phyloP scores from a whole-genome alignment of 1,140 invertebrate genomes.

The Trichogramma pretiosum region DNA sequence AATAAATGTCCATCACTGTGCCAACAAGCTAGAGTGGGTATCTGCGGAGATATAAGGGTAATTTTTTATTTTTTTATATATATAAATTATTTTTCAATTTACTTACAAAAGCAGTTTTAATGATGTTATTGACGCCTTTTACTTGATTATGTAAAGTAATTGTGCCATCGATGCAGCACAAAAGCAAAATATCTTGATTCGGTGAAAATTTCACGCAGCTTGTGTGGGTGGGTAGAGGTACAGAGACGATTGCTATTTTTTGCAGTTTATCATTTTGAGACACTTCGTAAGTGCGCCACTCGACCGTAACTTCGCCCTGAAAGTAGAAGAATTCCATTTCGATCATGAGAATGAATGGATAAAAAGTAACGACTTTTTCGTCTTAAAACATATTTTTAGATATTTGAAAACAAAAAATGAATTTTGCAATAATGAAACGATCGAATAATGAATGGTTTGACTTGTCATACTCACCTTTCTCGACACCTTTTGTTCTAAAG shows the following conservation, averaged over 20 bases:
- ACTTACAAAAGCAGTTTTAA: slow-evolving; percentile 58
- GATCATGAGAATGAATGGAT: background rate
- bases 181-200: slow-evolving; percentile 59
- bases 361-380: background rate
- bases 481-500: slow-evolving; percentile 68
- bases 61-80: slow-evolving; percentile 7
- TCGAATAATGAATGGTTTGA: too few relatives aligned
- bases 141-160: slow-evolving; percentile 62
- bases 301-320: slow-evolving; percentile 66
- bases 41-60: slow-evolving; percentile 35
- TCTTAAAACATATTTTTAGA: too few relatives aligned
- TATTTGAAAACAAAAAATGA: background rate
- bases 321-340: slow-evolving; percentile 13
- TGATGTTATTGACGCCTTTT: slow-evolving; percentile 53
- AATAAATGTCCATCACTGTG: slow-evolving; percentile 62
- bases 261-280: slow-evolving; percentile 56
- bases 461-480: slow-evolving; percentile 51
- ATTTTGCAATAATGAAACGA: slow-evolving; percentile 4
- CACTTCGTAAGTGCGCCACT: slow-evolving; percentile 64
- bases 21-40: slow-evolving; percentile 63
- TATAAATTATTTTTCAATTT: slow-evolving; percentile 14
- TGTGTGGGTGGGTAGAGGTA: slow-evolving; percentile 62
- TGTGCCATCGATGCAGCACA: slow-evolving; percentile 69
- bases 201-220: slow-evolving; percentile 59
- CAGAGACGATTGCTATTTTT: slow-evolving; percentile 56